Conservation (phyloP, 2,797 vertebrate genomes). For the Molossus alvarezi region DNA sequence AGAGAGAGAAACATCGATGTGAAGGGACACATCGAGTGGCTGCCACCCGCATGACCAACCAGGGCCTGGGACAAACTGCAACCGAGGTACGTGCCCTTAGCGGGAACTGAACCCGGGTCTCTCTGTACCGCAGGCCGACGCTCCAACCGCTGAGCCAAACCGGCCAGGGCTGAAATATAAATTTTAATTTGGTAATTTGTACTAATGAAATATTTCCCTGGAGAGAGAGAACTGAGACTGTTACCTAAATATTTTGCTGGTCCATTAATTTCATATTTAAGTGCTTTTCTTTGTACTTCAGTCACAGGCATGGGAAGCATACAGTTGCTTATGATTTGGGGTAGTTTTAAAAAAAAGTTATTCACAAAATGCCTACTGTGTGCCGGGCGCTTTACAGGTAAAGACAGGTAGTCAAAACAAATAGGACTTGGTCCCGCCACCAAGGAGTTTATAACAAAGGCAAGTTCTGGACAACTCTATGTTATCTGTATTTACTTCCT, state of each 20-base stretch:
- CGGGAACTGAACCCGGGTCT: too few relatives aligned
- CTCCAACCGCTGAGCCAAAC: too few relatives aligned
- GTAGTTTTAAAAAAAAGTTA: neutral
- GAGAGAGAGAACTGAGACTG: neutral
- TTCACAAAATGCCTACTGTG: slow-evolving; percentile 10
- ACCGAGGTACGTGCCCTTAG: too few relatives aligned
- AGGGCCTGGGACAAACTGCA: too few relatives aligned
- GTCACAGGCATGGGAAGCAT: neutral
- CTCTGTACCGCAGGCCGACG: too few relatives aligned
- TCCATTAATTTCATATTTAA: neutral
- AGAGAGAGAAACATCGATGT: too few relatives aligned
- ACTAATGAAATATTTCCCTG: slow-evolving; percentile 57
- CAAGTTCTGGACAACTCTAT: neutral
- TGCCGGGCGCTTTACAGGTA: neutral
- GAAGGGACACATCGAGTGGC: too few relatives aligned
- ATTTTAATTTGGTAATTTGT: slow-evolving; percentile 59
- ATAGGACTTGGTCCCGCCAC: neutral
- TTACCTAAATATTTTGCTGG: slow-evolving; percentile 24
- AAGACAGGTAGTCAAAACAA: neutral
- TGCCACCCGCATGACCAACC: too few relatives aligned
- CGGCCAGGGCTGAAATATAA: too few relatives aligned
- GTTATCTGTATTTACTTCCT: neutral
- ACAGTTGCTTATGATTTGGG: neutral
- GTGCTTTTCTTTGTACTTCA: neutral
- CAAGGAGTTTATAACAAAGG: slow-evolving; percentile 21